Base-by-base conservation (phyloP, 2,888 invertebrate genomes). In the Seira musarum region DNA sequence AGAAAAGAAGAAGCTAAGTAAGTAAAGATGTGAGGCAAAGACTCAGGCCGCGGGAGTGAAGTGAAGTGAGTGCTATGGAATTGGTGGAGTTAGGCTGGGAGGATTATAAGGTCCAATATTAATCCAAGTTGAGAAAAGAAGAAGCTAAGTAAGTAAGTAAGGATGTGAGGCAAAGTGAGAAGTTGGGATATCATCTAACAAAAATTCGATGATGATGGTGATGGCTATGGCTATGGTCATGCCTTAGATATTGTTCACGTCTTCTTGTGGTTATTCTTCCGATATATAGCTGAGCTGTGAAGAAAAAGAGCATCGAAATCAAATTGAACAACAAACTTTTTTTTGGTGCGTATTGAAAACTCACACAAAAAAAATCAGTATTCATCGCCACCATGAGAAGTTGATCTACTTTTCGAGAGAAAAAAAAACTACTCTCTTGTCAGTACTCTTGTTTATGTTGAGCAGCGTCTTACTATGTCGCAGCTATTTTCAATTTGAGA, bases 401-500 rank as follows among this genome's bases (percentile, higher is more conserved):
- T 49, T 49, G 49, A 49, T 49, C 49, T 49, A 49, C 49, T 49
- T 49, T 49, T 49, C 2, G 15, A 40, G 13, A 49, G 49, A 8
- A 49, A 49, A 49, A 49, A 49, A 49, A 49, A 13, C 57, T 53
- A 69, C 17, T 68, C 30, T 72, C 77, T 60, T 63, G 77, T 78
- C 66, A 49, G 15, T 49, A 61, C 72, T 64, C 63, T 19, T 78
- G 75, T 78, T 76, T 77, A 70, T 80, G 76, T 76, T 83, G 30
- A 49, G 49, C 15, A 49, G 6, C 13, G 15, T 67, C 30, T 65
- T 35, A 46, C 40, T 13, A 49, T 49, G 49, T 49, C 49, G 49
- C 49, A 49, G 70, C 71, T 84, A 82, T 82, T 85, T 85, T 85
- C 85, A 85, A 85, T 85, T 85, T 84, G 81, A 68, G 72, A 82